Evolutionary conservation across 2,888 invertebrate species (phyloP).

Genomic region (Melanargia galathea): DNA sequence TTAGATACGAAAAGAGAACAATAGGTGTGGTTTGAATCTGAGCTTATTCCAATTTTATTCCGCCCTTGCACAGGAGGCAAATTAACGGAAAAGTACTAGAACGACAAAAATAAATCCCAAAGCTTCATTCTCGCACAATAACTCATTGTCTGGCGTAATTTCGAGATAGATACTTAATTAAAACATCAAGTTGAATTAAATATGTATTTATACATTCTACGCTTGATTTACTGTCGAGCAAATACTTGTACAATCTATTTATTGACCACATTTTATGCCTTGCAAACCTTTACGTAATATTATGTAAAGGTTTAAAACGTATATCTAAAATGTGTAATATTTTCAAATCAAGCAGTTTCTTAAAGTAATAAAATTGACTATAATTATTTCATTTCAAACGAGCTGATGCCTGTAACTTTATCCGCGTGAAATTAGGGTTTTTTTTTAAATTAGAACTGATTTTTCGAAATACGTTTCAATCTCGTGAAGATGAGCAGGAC

Average conservation of each 20-base stretch:
- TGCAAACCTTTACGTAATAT: not conserved
- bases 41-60: not conserved
- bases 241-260: slow-evolving; percentile 8
- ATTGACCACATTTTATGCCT: slow-evolving; percentile 5
- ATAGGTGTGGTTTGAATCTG: slow-evolving; percentile 1
- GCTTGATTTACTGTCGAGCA: slow-evolving; percentile 14
- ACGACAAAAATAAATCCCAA: slow-evolving; percentile 14
- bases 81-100: slow-evolving; percentile 15
- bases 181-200: slow-evolving; percentile 19
- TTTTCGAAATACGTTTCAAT: too few species aligned
- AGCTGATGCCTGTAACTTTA: too few species aligned
- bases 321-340: too few species aligned
- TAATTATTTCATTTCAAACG: too few species aligned
- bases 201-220: slow-evolving; percentile 20
- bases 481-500: too few species aligned
- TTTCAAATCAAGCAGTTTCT: too few species aligned
- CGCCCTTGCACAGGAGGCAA: not conserved
- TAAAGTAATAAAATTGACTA: too few species aligned
- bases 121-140: slow-evolving; percentile 17
- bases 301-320: not conserved
- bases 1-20: not conserved
- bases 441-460: too few species aligned
- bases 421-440: too few species aligned
- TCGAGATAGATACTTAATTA: slow-evolving; percentile 19
- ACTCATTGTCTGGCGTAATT: slow-evolving; percentile 20